phyloP scores from a whole-genome alignment of 2,888 invertebrate species.

The Trachelus iudaicus region DNA sequence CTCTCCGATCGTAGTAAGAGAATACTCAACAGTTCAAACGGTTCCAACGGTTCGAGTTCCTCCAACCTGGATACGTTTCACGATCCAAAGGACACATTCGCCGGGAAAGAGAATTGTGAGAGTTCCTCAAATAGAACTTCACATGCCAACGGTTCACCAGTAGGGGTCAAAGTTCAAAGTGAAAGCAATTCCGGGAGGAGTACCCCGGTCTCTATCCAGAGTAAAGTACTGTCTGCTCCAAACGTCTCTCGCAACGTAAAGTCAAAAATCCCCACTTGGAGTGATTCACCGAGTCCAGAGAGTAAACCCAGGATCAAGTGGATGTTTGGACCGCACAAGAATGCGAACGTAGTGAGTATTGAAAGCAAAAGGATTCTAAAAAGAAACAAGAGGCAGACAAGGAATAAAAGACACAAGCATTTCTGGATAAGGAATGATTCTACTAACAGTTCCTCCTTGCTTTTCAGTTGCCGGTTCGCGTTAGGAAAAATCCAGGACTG shows the following conservation, averaged over 20 bases:
- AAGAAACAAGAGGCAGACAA: not conserved
- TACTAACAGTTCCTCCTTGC: constrained; percentile 11
- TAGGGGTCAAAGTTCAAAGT: constrained; percentile 32
- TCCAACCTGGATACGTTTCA: not conserved
- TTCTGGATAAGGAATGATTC: not conserved
- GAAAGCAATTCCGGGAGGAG: constrained; percentile 41
- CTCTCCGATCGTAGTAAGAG: constrained; percentile 42
- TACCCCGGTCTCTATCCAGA: constrained; percentile 34
- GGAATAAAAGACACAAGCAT: not conserved
- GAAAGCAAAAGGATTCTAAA: not conserved
- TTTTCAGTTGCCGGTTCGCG: constrained; percentile 65
- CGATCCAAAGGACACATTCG: constrained; percentile 2
- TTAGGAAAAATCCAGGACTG: constrained; percentile 68
- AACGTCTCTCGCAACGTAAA: constrained; percentile 24
- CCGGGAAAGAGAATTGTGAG: constrained; percentile 17
- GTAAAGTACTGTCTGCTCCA: constrained; percentile 32
- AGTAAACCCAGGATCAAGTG: constrained; percentile 61
- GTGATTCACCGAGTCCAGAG: constrained; percentile 35
- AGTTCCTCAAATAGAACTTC: constrained; percentile 10
- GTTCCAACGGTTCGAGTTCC: constrained; percentile 22
- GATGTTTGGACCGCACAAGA: constrained; percentile 70
- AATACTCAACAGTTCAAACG: constrained; percentile 38
- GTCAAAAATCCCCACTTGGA: constrained; percentile 28
- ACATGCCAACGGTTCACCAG: constrained; percentile 14
- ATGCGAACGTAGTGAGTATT: constrained; percentile 66